These are phyloP conservation scores for Lacerta agilis DNA, from an alignment of 2,797 vertebrate genomes.

Conservation along the genomic window DNA sequence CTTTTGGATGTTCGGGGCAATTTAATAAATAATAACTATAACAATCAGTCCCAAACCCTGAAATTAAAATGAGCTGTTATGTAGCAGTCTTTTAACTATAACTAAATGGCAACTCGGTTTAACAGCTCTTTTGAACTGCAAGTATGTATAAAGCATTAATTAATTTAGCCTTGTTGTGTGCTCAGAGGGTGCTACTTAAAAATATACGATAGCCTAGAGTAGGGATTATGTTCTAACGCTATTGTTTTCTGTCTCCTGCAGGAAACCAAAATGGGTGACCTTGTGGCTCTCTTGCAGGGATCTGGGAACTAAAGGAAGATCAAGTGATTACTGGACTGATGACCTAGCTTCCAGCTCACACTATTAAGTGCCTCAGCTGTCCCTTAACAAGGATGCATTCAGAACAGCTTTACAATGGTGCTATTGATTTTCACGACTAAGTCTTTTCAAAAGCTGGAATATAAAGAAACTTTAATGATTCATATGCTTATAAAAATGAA, in stretches of 20 bases:
- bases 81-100: not conserved
- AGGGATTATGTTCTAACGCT: not conserved
- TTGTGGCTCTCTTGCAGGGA: conserved; percentile 31
- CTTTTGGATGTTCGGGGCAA: no score
- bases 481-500: conserved; percentile 67
- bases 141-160: not conserved
- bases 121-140: not conserved
- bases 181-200: conserved; percentile 3
- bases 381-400: conserved; percentile 71
- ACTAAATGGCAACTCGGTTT: not conserved
- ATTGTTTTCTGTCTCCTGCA: conserved; percentile 26
- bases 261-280: not conserved
- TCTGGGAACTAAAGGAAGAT: not conserved
- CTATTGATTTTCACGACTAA: conserved; percentile 59
- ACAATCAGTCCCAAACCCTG: not conserved
- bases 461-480: conserved; percentile 68
- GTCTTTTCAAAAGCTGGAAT: conserved; percentile 57
- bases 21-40: no score
- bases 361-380: conserved; percentile 61
- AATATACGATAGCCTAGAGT: not conserved
- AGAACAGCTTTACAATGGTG: conserved; percentile 52
- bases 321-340: conserved; percentile 40
- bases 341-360: conserved; percentile 56
- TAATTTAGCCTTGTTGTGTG: conserved; percentile 10
- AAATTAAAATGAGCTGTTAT: not conserved